Percentiles rank a stretch among this genome's conserved stretches.
Evolutionary conservation across 2,113 vertebrate species (phyloP).

Genomic region (Helogale parvula): DNA sequence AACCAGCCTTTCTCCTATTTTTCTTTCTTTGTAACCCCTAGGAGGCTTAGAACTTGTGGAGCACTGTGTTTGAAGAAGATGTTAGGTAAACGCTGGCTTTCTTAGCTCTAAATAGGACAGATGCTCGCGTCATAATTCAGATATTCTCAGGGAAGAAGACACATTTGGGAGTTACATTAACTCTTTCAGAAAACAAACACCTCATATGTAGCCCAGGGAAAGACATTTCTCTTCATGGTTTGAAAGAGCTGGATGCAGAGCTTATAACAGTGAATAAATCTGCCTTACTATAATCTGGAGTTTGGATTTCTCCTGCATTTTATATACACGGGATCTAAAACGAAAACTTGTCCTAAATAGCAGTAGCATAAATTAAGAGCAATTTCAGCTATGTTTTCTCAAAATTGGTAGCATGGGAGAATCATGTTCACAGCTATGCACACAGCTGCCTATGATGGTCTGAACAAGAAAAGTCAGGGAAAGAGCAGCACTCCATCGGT

Average conservation of each 20-base stretch:
- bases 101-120: neutral
- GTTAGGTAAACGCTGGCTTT: neutral
- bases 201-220: neutral
- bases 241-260: neutral
- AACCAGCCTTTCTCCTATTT: neutral
- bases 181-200: constrained; percentile 40
- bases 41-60: constrained; percentile 27
- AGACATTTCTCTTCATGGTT: neutral
- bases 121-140: neutral
- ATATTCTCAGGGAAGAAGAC: constrained; percentile 23
- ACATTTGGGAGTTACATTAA: neutral
- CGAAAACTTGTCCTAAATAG: neutral
- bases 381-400: neutral
- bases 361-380: neutral
- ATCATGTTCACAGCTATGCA: neutral
- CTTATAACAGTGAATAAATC: neutral
- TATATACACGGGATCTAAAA: neutral
- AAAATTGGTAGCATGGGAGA: neutral
- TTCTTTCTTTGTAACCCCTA: neutral
- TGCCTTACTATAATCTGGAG: neutral
- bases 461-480: neutral
- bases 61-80: constrained; percentile 21
- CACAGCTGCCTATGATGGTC: neutral
- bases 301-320: neutral
- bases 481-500: neutral